A percentile compares a stretch with the other conserved stretches of the same genome.
Conservation (phyloP, 23 tunicate genomes). For the Botrylloides violaceus region DNA sequence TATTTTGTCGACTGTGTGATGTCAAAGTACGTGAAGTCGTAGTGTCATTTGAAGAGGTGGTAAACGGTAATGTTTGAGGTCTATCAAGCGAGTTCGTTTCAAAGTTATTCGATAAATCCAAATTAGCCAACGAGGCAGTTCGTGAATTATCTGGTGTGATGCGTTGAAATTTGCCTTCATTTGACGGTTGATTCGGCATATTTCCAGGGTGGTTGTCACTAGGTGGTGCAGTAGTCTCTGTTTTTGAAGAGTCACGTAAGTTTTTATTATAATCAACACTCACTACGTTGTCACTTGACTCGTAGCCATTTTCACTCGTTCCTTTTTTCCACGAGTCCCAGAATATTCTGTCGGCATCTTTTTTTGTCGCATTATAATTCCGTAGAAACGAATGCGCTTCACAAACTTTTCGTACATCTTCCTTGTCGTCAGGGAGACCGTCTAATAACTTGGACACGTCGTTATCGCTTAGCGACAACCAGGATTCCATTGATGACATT, state of each 20-base stretch:
- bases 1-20: not conserved
- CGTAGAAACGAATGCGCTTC: slow-evolving; percentile 34
- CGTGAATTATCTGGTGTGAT: not conserved
- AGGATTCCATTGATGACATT: slow-evolving; percentile 41
- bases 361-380: slow-evolving; percentile 17
- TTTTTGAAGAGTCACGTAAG: not conserved
- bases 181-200: slow-evolving; percentile 9
- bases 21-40: not conserved
- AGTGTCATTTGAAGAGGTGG: not conserved
- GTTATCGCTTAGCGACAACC: slow-evolving; percentile 19
- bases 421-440: slow-evolving; percentile 30
- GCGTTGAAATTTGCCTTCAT: not conserved
- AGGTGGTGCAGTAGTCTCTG: not conserved
- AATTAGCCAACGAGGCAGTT: not conserved
- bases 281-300: not conserved
- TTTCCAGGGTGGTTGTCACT: not conserved
- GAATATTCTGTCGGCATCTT: slow-evolving; percentile 26
- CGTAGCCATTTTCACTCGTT: not conserved
- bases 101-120: not conserved
- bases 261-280: not conserved
- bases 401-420: slow-evolving; percentile 41
- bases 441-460: slow-evolving; percentile 29
- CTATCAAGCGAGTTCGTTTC: slow-evolving; percentile 20
- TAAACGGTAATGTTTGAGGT: slow-evolving; percentile 30
- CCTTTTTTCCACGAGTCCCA: slow-evolving; percentile 79